Base-by-base conservation (phyloP, 2,113 vertebrate genomes). In the Pithys albifrons region DNA sequence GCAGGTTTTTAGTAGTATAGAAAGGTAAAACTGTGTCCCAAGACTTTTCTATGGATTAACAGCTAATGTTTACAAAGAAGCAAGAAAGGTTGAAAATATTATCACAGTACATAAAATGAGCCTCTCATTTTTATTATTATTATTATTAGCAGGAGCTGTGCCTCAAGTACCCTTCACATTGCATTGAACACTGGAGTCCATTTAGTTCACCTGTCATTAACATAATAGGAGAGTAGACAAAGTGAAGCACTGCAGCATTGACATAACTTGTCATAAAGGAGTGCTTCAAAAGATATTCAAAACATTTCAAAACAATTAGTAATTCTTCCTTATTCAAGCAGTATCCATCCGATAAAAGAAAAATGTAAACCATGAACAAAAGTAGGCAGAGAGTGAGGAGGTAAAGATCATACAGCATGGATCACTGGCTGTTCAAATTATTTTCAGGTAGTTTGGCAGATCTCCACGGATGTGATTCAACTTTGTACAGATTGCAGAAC, bases 231-330 rank as follows among this genome's bases (percentile, higher is more conserved):
- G 9, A 80, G n/a, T 24, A 59, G 57, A 71, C 25, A 79, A 82
- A 87, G 46, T n/a, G 65, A 89, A 77, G 28, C 19, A 80, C 15
- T 83, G 78, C 51, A 88, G 19, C 46, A 52, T 6, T 57, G 52
- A 51, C 61, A 71, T n/a, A 87, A 79, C 35, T 23, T 55, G 14
- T 31, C 52, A 80, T 77, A 94, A 88, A 33, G 17, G 48, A 86
- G 7, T 37, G 23, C 41, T 90, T 94, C 61, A 80, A 90, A 95
- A 86, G 45, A 72, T 49, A 51, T 84, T 94, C 3, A 54, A 89
- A 90, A 93, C 78, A 83, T n/a, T 77, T 93, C 84, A 39, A 92
- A 95, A 91, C 45, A 93, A 88, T 94, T 95, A 94, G 46, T 74
- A 59, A 82, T 82, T 19, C 57, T 69, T 92, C 35, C 39, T 88